Conservation (phyloP, 2,797 vertebrate species). For the Paramormyrops hopkinsi region DNA sequence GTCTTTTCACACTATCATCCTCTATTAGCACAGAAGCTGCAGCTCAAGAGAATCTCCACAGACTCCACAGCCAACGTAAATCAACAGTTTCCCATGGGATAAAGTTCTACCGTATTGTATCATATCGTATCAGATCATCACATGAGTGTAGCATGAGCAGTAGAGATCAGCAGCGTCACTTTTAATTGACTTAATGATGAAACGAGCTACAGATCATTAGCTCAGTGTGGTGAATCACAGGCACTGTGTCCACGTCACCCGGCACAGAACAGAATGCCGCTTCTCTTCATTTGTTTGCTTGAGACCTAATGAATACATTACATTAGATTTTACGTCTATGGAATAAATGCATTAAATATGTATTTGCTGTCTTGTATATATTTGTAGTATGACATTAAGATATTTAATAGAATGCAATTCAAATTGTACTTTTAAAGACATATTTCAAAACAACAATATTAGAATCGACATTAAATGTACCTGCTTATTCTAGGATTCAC, state of each 20-base stretch:
- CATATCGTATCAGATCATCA: background rate
- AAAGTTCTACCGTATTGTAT: background rate
- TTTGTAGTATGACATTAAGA: constrained; percentile 10
- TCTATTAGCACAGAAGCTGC: background rate
- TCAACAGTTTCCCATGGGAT: background rate
- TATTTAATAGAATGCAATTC: constrained; percentile 2
- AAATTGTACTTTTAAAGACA: background rate
- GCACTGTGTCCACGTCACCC: constrained; percentile 32
- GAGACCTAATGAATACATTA: constrained; percentile 32
- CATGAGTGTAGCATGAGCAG: constrained; percentile 38
- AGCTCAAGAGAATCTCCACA: background rate
- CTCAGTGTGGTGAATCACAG: constrained; percentile 35
- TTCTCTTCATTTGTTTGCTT: constrained; percentile 27
- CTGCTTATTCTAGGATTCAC: background rate
- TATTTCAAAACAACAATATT: background rate
- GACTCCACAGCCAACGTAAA: background rate
- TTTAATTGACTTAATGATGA: constrained; percentile 52
- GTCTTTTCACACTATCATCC: background rate
- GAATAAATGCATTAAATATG: constrained; percentile 10
- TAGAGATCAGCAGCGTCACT: constrained; percentile 43
- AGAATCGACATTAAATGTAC: background rate
- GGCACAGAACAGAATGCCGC: constrained; percentile 35
- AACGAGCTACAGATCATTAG: constrained; percentile 53
- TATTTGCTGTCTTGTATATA: constrained; percentile 11
- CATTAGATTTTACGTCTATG: constrained; percentile 7